Evolutionary conservation across 2,113 vertebrate species (phyloP).

Genomic region (Myiopsitta monachus): DNA sequence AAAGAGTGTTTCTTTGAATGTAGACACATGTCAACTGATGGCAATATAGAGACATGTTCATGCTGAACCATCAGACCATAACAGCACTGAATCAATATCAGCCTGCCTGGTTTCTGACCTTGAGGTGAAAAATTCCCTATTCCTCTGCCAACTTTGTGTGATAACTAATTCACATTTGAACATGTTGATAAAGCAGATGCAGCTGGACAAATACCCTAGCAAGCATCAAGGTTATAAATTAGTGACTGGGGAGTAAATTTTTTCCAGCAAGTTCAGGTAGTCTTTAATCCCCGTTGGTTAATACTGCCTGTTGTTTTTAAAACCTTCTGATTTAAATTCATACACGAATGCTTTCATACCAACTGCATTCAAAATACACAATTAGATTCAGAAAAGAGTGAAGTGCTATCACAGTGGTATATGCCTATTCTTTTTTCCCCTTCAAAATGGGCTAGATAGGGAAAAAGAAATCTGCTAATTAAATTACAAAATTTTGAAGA

Average conservation of each 20-base stretch:
- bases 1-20: not conserved
- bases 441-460: not conserved
- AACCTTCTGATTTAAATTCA: not conserved
- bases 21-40: not conserved
- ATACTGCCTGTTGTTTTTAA: not conserved
- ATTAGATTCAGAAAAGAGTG: not conserved
- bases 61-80: not conserved
- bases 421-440: not conserved
- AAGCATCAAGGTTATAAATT: not conserved
- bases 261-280: not conserved
- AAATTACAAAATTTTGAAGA: conserved; percentile 11
- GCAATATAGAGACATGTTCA: not conserved
- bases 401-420: not conserved
- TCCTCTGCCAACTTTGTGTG: not conserved
- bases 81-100: not conserved
- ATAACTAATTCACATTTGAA: not conserved
- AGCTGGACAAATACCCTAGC: not conserved
- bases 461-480: conserved; percentile 31
- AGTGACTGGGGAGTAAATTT: not conserved
- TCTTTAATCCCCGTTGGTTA: not conserved
- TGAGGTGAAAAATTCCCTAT: not conserved
- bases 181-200: not conserved
- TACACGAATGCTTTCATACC: not conserved
- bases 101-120: not conserved
- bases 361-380: not conserved